Evolutionary conservation across 2,888 invertebrate species (phyloP).

Genomic region (Caenorhabditis sp.): DNA sequence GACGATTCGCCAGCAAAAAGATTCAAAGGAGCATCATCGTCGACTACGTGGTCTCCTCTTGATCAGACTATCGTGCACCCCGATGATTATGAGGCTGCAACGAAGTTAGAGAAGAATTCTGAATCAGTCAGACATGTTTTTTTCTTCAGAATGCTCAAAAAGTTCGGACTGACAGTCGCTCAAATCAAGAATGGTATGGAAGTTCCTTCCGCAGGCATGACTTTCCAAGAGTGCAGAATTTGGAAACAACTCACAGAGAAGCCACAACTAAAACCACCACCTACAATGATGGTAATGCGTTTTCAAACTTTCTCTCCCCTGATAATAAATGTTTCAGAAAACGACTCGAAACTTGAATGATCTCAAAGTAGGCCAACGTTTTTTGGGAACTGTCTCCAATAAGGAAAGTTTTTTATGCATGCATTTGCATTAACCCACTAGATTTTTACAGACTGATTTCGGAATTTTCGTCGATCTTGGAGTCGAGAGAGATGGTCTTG

Average conservation of each 20-base stretch:
- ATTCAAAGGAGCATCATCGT: constrained; percentile 9
- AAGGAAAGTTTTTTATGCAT: background rate
- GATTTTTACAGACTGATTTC: constrained; percentile 87
- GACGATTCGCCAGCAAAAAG: constrained; percentile 52
- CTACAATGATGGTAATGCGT: constrained; percentile 59
- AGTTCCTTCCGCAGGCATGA: background rate
- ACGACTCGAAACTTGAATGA: constrained; percentile 82
- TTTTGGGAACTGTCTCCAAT: constrained; percentile 89
- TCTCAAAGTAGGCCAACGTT: constrained; percentile 79
- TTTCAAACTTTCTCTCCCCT: background rate
- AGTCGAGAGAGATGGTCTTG: constrained; percentile 83
- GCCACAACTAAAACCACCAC: constrained; percentile 58
- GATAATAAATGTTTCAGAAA: constrained; percentile 63
- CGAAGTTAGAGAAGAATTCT: constrained; percentile 85
- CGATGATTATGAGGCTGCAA: constrained; percentile 90
- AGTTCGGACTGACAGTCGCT: constrained; percentile 17
- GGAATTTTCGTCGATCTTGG: constrained; percentile 92
- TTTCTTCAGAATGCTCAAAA: constrained; percentile 64
- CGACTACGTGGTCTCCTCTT: constrained; percentile 84
- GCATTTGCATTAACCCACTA: background rate
- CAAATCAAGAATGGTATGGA: background rate
- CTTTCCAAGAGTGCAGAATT: constrained; percentile 54
- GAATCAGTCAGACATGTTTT: background rate
- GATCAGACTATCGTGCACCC: constrained; percentile 94
- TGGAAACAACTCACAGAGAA: constrained; percentile 52